These are phyloP conservation scores for Tachuris rubrigastra DNA, from an alignment of 2,113 vertebrate genomes.

Conservation along the genomic window DNA sequence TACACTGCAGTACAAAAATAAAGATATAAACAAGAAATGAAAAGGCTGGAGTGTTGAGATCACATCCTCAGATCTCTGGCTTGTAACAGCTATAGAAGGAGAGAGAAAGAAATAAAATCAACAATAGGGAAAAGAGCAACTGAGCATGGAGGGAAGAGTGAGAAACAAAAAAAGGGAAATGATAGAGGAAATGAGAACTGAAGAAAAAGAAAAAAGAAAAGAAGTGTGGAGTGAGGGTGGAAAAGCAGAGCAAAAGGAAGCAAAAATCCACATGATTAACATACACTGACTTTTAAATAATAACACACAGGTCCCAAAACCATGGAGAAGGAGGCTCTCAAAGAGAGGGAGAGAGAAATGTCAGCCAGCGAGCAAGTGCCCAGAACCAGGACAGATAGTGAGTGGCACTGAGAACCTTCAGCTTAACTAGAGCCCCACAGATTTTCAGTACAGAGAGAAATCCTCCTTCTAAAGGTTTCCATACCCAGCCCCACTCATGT, in stretches of 20 bases:
- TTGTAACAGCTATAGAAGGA: slow-evolving; percentile 74
- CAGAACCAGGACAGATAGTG: not conserved
- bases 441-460: not conserved
- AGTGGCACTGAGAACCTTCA: not conserved
- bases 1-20: slow-evolving; percentile 72
- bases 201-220: slow-evolving; percentile 3
- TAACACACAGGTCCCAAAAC: not conserved
- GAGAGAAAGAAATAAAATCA: slow-evolving; percentile 50
- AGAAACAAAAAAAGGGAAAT: not conserved
- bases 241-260: not conserved
- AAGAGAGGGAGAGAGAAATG: not conserved
- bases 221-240: not conserved
- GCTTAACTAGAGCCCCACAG: not conserved
- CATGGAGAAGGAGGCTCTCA: not conserved
- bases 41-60: slow-evolving; percentile 60
- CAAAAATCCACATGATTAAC: slow-evolving; percentile 35
- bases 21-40: slow-evolving; percentile 69
- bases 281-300: not conserved
- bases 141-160: not conserved
- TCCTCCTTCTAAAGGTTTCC: not conserved
- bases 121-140: not conserved
- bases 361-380: not conserved
- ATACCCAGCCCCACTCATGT: rapidly evolving
- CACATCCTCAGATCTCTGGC: slow-evolving; percentile 75
- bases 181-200: not conserved